These are phyloP conservation scores for Eulithis testata DNA, from an alignment of 2,888 invertebrate species.

Conservation along the genomic window DNA sequence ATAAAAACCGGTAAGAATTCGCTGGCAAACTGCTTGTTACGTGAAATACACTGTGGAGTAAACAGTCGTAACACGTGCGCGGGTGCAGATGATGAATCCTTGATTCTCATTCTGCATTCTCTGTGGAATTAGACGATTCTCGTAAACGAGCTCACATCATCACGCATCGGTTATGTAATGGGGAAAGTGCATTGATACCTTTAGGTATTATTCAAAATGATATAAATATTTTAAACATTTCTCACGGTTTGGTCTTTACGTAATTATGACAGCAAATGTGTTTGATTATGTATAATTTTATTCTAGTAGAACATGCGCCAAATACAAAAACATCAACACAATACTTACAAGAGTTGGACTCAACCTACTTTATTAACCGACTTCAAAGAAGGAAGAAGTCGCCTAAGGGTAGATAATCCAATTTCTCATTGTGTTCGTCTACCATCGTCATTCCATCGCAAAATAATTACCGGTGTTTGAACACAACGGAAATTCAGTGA, in stretches of 20 bases:
- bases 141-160: conserved; percentile 69
- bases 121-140: conserved; percentile 57
- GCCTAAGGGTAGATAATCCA: no score
- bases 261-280: conserved; percentile 24
- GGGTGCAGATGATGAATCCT: conserved; percentile 56
- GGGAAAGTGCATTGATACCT: conserved; percentile 72
- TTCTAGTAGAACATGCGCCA: background rate
- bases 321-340: no score
- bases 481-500: conserved; percentile 33
- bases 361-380: no score
- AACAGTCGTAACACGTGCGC: conserved; percentile 46
- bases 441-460: background rate
- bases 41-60: conserved; percentile 12
- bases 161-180: conserved; percentile 69
- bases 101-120: conserved; percentile 64
- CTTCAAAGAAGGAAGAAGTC: no score
- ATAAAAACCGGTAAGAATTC: background rate
- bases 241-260: conserved; percentile 35
- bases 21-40: conserved; percentile 8
- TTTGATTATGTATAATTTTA: conserved; percentile 21
- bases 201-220: conserved; percentile 48
- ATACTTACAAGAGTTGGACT: no score
- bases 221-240: conserved; percentile 39
- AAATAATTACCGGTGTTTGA: conserved; percentile 7
- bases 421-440: no score